Base-by-base conservation (phyloP, 2,888 invertebrate genomes). In the Tricholauxania praeusta region DNA sequence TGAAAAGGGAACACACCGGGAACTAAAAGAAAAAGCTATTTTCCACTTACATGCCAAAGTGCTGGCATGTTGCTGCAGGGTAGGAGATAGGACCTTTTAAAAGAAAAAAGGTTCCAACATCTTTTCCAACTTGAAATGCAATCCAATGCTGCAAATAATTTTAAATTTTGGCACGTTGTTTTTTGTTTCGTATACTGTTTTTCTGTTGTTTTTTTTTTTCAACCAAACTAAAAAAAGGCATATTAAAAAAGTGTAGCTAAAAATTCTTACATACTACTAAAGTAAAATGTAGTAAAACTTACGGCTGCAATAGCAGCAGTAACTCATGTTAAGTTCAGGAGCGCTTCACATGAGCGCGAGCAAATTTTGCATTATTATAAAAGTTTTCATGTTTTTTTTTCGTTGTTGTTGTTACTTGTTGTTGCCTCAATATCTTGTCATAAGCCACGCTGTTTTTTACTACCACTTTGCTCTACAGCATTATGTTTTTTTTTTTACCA, bases 391-490 rank as follows among this genome's bases (percentile, higher is more conserved):
- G 12, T 19, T 52, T n/a, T 14, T 53, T 22, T 52, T 65, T 12
- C 32, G 53, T 51, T 15, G 14, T 53, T 39, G 22, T 32, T 22
- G 8, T 64, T 39, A 10, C 10, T 39, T 64, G 6, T 39, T 64
- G 49, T 17, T 49, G 22, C 49, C 67, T 47, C 53, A 67, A 55
- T 67, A 55, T 67, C 47, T 55, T 67, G 67, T 67, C 67, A 67
- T 47, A 17, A 47, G 57, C 55, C 57, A 12, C 39, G 39, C 39
- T 49, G 49, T 51, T 49, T 59, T 57, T 59, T 59, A 22, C 59
- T 28, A 17, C 47, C 62, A 49, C 49, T 64, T n/a, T 39, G 1
- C 39, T 39, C 10, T 7, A 39, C 39, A 39, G 39, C 39, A 39
- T 39, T 39, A 10, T 39, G 39, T 10, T 57, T 57, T 57, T 57